Base-by-base conservation (phyloP, 2,113 vertebrate species). In the Irena cyanogastra region DNA sequence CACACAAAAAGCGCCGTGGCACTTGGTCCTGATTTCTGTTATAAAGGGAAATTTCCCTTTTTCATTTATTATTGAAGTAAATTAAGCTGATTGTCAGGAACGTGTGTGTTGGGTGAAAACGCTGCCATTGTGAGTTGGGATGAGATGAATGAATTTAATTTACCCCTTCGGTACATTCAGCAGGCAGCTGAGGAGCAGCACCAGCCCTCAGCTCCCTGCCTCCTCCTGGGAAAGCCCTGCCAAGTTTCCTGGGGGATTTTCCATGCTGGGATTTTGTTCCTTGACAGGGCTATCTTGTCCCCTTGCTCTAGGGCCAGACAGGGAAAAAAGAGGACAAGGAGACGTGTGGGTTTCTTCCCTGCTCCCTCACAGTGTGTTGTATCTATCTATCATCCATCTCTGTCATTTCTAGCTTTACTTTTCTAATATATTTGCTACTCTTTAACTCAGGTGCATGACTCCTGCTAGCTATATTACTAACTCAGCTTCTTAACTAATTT, bases 71-170 rank as follows among this genome's bases (percentile, higher is more conserved):
- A 97, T 94, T 96, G 97, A 97, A 96, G 89, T 89, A 97, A 98
- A 98, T 97, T 94, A 97, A 87, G 96, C 92, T 96, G 96, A 98
- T 97, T 97, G 97, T 97, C 95, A 91, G 89, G 66, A 97, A 96
- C 30, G 88, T 91, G 91, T 49, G 81, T 72, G 93, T 50, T 16
- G 88, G 92, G 76, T 77, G 70, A 68, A 92, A 97, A 89, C 24
- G 64, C 35, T 94, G 95, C 96, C 65, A 5, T 79, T 91, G 93
- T 88, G 95, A 89, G 82, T 69, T 65, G 94, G 33, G 28, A 64
- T 2, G 97, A 98, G 96, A 98, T 97, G 97, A 97, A 98, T 96
- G 97, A 71, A 72, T 97, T 98, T 98, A 94, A 97, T 98, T 98
- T 97, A 87, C 95, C 91, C 96, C 95, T 93, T 81, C 11, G 20